phyloP scores from a whole-genome alignment of 2,797 vertebrate genomes.

The Lagothrix lagotricha region DNA sequence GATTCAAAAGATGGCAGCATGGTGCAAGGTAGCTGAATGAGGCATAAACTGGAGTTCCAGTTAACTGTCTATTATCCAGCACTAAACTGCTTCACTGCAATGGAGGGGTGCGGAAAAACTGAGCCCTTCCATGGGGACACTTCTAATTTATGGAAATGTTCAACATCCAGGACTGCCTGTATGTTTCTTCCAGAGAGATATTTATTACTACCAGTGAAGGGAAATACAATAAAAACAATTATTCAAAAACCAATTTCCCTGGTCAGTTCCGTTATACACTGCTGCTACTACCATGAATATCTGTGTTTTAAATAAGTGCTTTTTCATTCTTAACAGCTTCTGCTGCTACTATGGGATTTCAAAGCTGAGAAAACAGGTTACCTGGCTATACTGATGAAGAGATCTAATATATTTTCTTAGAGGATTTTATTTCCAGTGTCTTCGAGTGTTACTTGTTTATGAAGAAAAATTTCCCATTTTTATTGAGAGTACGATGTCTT shows the following conservation, averaged over 20 bases:
- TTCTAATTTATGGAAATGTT: slow-evolving; percentile 38
- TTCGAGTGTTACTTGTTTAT: not conserved
- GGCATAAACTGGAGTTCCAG: not conserved
- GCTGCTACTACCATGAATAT: not conserved
- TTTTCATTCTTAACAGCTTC: not conserved
- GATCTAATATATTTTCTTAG: not conserved
- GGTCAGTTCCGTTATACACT: slow-evolving; percentile 7
- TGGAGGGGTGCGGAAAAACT: not conserved
- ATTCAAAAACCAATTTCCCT: slow-evolving; percentile 63
- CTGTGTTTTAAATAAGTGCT: slow-evolving; percentile 59
- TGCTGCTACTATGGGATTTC: not conserved
- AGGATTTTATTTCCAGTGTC: not conserved
- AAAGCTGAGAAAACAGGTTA: not conserved
- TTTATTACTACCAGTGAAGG: not conserved
- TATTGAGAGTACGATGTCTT: not conserved
- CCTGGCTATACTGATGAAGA: not conserved
- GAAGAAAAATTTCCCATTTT: not conserved
- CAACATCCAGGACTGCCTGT: not conserved
- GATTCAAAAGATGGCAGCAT: not conserved
- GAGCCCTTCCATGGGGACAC: not conserved
- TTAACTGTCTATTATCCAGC: not conserved
- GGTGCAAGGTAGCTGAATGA: not conserved
- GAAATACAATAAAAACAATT: slow-evolving; percentile 47
- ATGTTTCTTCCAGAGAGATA: slow-evolving; percentile 16
- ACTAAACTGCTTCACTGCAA: not conserved